Percentiles rank a stretch among this genome's conserved stretches.
Evolutionary conservation across 2,797 vertebrate genomes (phyloP).

Genomic region (Merluccius polli): DNA sequence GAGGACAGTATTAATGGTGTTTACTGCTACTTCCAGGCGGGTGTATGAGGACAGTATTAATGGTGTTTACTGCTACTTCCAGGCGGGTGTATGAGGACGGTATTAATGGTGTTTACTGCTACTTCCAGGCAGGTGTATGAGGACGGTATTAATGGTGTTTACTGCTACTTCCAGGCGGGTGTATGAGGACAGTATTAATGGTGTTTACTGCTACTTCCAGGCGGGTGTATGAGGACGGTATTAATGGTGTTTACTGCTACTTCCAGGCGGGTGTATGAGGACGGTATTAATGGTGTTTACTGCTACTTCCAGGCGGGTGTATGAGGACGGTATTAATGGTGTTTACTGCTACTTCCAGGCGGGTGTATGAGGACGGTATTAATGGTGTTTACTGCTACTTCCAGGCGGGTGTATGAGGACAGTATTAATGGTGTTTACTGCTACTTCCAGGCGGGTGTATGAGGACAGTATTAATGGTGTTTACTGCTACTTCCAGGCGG

Average conservation of each 20-base stretch:
- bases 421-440: not conserved
- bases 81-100: not conserved
- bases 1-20: not conserved
- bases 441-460: not conserved
- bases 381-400: not conserved
- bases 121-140: not conserved
- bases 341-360: not conserved
- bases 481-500: not conserved
- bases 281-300: not conserved
- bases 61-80: not conserved
- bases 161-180: not conserved
- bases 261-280: not conserved
- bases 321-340: not conserved
- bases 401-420: not conserved
- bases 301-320: not conserved
- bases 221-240: not conserved
- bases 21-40: slow-evolving; percentile 63
- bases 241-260: not conserved
- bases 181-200: not conserved
- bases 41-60: slow-evolving; percentile 84
- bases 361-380: not conserved
- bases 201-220: not conserved
- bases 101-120: not conserved
- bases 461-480: not conserved
- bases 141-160: not conserved